These are phyloP conservation scores for Caenorhabditis panamensis DNA, from an alignment of 2,888 invertebrate species.

Conservation along the genomic window DNA sequence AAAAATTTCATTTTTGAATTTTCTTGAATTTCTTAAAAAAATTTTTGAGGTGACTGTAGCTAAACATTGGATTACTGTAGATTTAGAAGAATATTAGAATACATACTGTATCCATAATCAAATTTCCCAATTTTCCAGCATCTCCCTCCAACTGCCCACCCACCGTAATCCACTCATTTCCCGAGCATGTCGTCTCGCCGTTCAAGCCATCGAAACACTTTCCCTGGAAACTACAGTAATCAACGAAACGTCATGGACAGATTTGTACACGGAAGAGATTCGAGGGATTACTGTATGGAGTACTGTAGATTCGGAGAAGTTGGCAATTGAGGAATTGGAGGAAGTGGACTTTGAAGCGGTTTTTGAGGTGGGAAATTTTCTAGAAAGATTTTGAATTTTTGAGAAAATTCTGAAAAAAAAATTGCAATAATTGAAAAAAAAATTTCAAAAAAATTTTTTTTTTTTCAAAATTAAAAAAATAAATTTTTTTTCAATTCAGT, in stretches of 20 bases:
- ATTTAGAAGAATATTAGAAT: too few species aligned
- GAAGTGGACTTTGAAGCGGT: slow-evolving; percentile 35
- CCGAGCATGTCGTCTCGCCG: slow-evolving; percentile 34
- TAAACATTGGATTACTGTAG: too few species aligned
- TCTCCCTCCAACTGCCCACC: slow-evolving; percentile 19
- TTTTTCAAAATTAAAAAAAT: slow-evolving; percentile 7
- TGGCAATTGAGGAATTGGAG: slow-evolving; percentile 25
- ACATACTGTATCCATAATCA: not conserved
- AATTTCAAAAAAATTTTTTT: not conserved
- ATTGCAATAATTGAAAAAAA: too few species aligned
- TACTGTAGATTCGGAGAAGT: slow-evolving; percentile 17
- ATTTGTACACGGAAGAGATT: slow-evolving; percentile 39
- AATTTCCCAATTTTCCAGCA: slow-evolving; percentile 17
- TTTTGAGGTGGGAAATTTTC: slow-evolving; percentile 23
- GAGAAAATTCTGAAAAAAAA: not conserved
- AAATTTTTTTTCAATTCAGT: not conserved
- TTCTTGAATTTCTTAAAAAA: too few species aligned
- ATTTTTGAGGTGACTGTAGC: not conserved
- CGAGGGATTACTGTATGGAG: slow-evolving; percentile 6
- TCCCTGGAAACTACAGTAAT: not conserved
- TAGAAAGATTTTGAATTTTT: not conserved
- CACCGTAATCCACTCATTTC: slow-evolving; percentile 29
- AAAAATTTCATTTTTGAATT: too few species aligned
- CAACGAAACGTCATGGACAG: slow-evolving; percentile 35
- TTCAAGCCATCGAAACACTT: slow-evolving; percentile 25